Evolutionary conservation across 2,113 vertebrate genomes (phyloP), one percentile per base, ranked within the genome.

Genomic region (Aviceda subcristata): DNA sequence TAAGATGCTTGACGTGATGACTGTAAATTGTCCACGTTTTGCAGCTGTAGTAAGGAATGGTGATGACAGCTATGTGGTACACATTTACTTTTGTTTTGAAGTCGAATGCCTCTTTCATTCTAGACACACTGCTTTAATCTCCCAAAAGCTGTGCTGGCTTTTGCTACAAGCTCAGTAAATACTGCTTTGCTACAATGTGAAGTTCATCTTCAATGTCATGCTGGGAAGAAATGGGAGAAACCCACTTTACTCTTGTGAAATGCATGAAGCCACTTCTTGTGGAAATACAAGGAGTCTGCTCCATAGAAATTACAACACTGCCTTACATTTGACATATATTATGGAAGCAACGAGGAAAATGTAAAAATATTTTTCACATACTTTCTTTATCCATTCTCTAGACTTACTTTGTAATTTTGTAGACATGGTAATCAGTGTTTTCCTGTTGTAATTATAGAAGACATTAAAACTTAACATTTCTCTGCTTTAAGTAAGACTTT

Each of bases 21-120:
- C 84, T 94, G 77, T 81, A 97, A 96, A 96, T 85, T 91, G 94
- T 96, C 91, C 94, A 92, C 46, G 2, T 95, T 95, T 92, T 94
- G 86, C 94, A 97, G 96, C 94, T 95, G 96, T 84, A 96, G 80
- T 75, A 84, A 92, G 84, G 91, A 96, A 95, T 89, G 86, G 93
- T 64, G 95, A 92, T 96, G 96, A 96, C 95, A 97, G 95, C 74
- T 96, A 94, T 95, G 94, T 95, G 93, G 93, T 97, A 96, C 91
- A 95, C 86, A 97, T 96, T 92, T 96, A 95, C 96, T 97, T 95
- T 96, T 95, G 95, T 96, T 96, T 96, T 96, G 95, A 97, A 96
- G 95, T 87, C 30, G 34, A 96, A 94, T 75, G 86, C 93, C 43
- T 96, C 93, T 97, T 97, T 96, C 91, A 95, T 96, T 95, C 87